Evolutionary conservation across 2,113 vertebrate species (phyloP).

Genomic region (Chloropsis cyanopogon): DNA sequence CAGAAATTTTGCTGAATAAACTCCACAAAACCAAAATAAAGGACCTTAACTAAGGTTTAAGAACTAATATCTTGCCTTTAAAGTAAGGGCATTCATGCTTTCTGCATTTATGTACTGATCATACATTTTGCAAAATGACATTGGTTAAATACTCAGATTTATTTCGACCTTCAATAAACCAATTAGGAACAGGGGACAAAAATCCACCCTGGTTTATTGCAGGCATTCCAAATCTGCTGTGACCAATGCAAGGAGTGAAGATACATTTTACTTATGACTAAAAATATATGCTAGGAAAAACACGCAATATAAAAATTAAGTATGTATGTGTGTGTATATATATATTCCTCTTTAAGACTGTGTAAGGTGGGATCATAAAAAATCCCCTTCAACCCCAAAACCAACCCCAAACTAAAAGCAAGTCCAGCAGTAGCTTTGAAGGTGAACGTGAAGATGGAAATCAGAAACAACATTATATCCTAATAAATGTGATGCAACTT

Average conservation of each 20-base stretch:
- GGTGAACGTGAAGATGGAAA: background rate
- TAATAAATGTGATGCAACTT: background rate
- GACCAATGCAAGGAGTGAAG: background rate
- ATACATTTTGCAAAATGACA: background rate
- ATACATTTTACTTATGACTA: background rate
- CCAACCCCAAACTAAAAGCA: background rate
- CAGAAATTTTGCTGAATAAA: background rate
- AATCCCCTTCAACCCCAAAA: background rate
- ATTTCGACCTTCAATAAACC: background rate
- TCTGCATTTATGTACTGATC: background rate
- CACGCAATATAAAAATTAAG: background rate
- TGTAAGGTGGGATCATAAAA: background rate
- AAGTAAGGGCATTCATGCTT: background rate
- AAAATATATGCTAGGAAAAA: background rate
- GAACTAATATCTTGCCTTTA: background rate
- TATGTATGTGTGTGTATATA: fast-evolving
- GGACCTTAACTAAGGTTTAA: background rate
- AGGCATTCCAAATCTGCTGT: background rate
- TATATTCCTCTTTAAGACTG: background rate
- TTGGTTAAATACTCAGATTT: background rate
- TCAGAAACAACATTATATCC: background rate
- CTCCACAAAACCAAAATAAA: background rate
- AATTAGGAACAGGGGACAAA: background rate
- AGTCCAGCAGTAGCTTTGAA: background rate
- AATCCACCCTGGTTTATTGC: background rate